Conservation (phyloP, 2,113 vertebrate species). For the Vulpes ferrilata region DNA sequence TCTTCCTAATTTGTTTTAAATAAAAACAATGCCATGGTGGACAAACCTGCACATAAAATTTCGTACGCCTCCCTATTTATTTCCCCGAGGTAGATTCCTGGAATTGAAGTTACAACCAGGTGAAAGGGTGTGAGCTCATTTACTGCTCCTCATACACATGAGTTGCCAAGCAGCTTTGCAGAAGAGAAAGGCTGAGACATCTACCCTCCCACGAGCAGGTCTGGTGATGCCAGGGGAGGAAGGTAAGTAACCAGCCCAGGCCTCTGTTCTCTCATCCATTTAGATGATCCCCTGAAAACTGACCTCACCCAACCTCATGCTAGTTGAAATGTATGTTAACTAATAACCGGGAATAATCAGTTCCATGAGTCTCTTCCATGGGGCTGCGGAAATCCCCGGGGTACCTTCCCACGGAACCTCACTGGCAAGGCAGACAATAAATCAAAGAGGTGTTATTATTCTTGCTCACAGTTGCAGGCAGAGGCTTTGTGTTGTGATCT, state of each 20-base stretch:
- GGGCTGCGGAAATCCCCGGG: background rate
- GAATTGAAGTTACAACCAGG: background rate
- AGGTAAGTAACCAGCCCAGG: background rate
- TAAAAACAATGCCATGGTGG: background rate
- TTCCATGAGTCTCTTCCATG: background rate
- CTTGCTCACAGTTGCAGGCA: background rate
- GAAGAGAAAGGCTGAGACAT: background rate
- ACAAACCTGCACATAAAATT: background rate
- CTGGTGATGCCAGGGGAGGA: fast-evolving
- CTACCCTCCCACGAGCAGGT: fast-evolving
- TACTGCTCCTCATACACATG: background rate
- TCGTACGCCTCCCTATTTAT: background rate
- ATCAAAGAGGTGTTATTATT: background rate
- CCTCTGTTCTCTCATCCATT: background rate
- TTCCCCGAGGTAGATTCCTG: constrained; percentile 35
- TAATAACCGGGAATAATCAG: background rate
- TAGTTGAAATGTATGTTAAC: background rate
- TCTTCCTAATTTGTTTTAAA: constrained; percentile 16
- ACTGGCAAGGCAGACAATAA: background rate
- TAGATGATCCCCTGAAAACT: background rate
- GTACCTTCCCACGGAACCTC: background rate
- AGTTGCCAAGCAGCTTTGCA: background rate
- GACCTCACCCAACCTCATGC: background rate
- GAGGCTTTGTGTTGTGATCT: background rate
- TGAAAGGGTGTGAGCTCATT: background rate